A percentile compares a stretch with the other conserved stretches of the same genome.
Conservation (phyloP, 1,140 invertebrate genomes). For the Chionoecetes opilio region DNA sequence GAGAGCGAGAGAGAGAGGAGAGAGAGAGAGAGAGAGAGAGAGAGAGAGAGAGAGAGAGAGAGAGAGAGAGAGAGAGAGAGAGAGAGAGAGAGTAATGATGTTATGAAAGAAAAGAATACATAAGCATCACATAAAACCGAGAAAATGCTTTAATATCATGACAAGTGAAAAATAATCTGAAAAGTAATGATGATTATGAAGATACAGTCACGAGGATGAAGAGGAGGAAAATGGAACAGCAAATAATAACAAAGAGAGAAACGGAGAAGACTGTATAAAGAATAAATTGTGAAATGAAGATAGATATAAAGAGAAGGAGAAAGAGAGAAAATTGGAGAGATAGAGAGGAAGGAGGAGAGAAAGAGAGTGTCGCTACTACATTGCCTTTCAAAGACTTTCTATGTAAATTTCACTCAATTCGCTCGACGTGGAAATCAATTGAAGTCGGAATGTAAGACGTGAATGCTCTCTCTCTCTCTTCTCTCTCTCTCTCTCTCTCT, state of each 20-base stretch:
- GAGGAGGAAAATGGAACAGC: not conserved
- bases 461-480: not conserved
- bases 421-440: not conserved
- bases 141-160: not conserved
- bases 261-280: not conserved
- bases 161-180: not conserved
- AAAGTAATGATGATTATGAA: not conserved
- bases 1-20: too few species aligned
- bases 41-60: constrained; percentile 23
- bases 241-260: not conserved
- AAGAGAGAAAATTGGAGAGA: not conserved
- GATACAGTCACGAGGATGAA: not conserved
- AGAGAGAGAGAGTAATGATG: not conserved
- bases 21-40: not conserved
- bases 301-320: not conserved
- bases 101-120: not conserved
- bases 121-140: not conserved
- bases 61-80: constrained; percentile 14
- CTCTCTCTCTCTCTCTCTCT: constrained; percentile 15
- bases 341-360: not conserved
- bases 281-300: not conserved
- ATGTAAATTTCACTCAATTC: not conserved
- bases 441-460: not conserved
- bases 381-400: not conserved
- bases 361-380: not conserved